Conservation (phyloP, 2,113 vertebrate species). For the Columba livia region DNA sequence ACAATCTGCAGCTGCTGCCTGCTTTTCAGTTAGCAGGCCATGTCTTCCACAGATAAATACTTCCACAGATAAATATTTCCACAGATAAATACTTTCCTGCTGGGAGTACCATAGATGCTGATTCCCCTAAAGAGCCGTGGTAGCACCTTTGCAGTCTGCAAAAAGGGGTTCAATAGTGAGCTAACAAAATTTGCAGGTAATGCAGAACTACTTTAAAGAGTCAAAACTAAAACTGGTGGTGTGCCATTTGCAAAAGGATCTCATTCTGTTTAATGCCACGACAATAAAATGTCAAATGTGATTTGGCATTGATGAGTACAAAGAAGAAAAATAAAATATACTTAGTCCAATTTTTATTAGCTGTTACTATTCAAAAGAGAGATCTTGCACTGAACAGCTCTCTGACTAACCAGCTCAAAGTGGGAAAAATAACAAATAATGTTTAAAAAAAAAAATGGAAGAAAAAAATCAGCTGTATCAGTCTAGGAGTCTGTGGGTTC, state of each 20-base stretch:
- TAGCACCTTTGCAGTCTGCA: background rate
- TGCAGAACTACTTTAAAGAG: background rate
- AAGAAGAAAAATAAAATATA: background rate
- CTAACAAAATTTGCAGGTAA: background rate
- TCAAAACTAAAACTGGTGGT: background rate
- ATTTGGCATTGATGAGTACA: background rate
- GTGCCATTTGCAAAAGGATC: background rate
- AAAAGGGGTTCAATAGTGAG: background rate
- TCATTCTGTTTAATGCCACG: background rate
- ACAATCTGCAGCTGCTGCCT: constrained; percentile 49
- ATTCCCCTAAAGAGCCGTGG: background rate
- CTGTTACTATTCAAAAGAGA: background rate
- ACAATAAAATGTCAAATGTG: background rate
- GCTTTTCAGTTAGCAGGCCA: constrained; percentile 53
- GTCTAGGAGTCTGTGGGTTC: background rate
- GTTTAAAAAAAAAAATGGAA: background rate
- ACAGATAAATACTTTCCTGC: constrained; percentile 49
- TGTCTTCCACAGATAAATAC: constrained; percentile 27
- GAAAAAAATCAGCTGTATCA: background rate
- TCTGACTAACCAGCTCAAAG: background rate
- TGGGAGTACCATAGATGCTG: background rate
- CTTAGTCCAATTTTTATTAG: background rate
- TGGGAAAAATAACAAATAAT: background rate
- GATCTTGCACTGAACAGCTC: background rate
- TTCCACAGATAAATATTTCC: no score